Percentiles rank a stretch among this genome's conserved stretches.
Conservation (phyloP, 2,797 vertebrate genomes). For the Microctenopoma lineatum region DNA sequence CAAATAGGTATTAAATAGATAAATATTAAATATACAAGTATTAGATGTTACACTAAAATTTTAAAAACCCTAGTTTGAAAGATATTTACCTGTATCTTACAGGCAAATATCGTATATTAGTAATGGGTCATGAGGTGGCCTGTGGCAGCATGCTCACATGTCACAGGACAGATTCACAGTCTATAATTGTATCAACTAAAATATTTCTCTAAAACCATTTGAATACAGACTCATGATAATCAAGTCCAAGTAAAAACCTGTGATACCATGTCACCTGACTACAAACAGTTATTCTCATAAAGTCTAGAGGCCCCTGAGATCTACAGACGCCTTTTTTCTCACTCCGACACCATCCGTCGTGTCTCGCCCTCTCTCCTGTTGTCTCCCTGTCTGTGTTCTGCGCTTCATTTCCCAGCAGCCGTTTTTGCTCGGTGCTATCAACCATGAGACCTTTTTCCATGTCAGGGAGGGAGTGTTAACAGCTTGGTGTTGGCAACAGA, state of each 20-base stretch:
- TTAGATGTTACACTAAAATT: no score
- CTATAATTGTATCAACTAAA: no score
- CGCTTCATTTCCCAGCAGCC: conserved; percentile 26
- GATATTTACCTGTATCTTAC: no score
- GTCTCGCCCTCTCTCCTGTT: background rate
- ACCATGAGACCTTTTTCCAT: conserved; percentile 20
- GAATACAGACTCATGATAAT: no score
- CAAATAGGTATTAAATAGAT: no score
- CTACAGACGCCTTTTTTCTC: background rate
- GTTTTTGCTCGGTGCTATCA: background rate
- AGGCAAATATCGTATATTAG: no score
- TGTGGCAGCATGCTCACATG: no score
- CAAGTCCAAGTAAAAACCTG: background rate
- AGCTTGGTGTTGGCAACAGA: conserved; percentile 28
- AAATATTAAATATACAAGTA: no score
- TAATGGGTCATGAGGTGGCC: no score
- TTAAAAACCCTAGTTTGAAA: no score
- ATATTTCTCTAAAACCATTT: no score
- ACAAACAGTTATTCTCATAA: conserved; percentile 26
- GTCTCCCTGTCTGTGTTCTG: background rate
- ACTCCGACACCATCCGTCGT: conserved; percentile 1
- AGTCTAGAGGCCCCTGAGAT: conserved; percentile 9
- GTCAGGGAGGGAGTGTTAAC: conserved; percentile 45
- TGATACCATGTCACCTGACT: conserved; percentile 11
- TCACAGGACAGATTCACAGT: no score